phyloP scores from a whole-genome alignment of 2,113 vertebrate species.

The Oreochromis niloticus region DNA sequence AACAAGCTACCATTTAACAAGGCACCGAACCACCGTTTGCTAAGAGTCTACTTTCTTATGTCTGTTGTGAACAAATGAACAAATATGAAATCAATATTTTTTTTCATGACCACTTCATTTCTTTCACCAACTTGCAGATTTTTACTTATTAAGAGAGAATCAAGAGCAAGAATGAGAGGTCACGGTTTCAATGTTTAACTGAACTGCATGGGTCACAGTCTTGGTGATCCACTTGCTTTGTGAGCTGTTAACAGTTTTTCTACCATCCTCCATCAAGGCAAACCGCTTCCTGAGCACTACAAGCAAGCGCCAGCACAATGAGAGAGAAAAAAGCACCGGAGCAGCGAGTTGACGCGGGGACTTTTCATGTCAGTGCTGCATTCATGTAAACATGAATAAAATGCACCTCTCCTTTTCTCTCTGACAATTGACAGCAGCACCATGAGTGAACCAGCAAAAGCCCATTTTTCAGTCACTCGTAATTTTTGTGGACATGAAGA shows the following conservation, averaged over 20 bases:
- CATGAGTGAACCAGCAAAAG: not conserved
- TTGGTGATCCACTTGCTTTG: constrained; percentile 19
- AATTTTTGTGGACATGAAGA: not conserved
- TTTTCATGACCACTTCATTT: not conserved
- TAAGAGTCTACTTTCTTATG: not conserved
- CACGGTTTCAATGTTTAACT: not conserved
- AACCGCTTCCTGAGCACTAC: constrained; percentile 54
- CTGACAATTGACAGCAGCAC: not conserved
- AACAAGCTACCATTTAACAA: not conserved
- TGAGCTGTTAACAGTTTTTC: not conserved
- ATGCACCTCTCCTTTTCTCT: not conserved
- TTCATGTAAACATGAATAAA: not conserved
- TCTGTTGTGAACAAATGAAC: not conserved
- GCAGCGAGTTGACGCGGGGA: not conserved
- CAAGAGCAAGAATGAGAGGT: not conserved
- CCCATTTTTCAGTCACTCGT: not conserved
- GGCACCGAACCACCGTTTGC: not conserved
- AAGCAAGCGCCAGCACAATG: not conserved
- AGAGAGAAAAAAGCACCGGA: not conserved
- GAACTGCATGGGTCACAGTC: not conserved
- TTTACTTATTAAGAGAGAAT: not conserved
- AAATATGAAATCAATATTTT: not conserved
- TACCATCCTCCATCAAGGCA: constrained; percentile 18
- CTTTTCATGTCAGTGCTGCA: not conserved
- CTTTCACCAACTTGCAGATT: not conserved